These are phyloP conservation scores for Acropternis orthonyx DNA, from an alignment of 2,797 vertebrate species.

Conservation along the genomic window DNA sequence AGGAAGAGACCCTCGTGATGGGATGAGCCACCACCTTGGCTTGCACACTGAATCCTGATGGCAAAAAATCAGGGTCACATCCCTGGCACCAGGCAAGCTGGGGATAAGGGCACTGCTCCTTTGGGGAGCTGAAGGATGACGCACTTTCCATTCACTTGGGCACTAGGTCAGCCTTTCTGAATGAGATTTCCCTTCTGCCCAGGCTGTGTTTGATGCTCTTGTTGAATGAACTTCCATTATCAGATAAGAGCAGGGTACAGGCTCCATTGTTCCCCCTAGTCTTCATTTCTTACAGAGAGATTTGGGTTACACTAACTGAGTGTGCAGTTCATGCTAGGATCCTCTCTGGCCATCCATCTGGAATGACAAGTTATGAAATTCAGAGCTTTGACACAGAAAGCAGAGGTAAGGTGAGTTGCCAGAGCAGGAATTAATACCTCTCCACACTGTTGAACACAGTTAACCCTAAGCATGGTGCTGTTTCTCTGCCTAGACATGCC, in stretches of 20 bases:
- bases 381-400: not conserved
- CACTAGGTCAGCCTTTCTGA: not conserved
- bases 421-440: not conserved
- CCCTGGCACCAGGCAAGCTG: not conserved
- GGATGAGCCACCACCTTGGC: not conserved
- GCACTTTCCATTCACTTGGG: not conserved
- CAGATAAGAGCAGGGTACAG: not conserved
- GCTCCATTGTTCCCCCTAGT: not conserved
- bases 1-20: fast-evolving
- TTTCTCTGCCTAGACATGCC: not conserved
- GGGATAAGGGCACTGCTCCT: not conserved
- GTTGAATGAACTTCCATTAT: not conserved
- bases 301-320: not conserved
- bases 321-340: fast-evolving
- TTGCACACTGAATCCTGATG: not conserved
- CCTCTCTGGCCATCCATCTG: not conserved
- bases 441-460: not conserved
- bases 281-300: not conserved
- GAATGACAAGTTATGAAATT: not conserved
- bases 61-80: not conserved
- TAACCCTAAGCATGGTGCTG: not conserved
- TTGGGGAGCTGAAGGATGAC: not conserved
- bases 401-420: not conserved
- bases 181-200: not conserved
- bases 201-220: not conserved